Evolutionary conservation across 1,140 invertebrate species (phyloP).

Genomic region (Ylistrum balloti): DNA sequence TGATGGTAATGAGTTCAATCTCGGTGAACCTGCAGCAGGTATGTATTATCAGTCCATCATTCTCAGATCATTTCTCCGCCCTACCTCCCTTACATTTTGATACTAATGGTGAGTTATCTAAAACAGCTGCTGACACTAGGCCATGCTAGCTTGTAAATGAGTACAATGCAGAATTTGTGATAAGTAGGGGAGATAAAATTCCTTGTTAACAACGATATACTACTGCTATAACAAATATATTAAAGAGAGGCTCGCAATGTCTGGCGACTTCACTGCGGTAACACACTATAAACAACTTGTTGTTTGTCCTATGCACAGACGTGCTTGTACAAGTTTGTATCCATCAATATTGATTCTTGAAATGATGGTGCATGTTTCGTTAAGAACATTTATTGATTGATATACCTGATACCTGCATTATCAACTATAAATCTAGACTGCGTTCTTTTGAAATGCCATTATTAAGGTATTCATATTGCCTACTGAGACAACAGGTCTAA

Average conservation of each 20-base stretch:
- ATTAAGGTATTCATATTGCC: too few species aligned
- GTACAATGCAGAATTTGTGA: not conserved
- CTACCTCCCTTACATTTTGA: not conserved
- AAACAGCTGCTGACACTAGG: not conserved
- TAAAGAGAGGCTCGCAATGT: not conserved
- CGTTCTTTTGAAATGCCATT: too few species aligned
- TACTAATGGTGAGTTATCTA: not conserved
- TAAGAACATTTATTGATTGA: too few species aligned
- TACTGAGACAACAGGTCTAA: too few species aligned
- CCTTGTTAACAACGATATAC: not conserved
- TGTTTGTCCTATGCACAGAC: not conserved
- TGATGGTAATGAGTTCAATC: too few species aligned
- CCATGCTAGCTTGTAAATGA: not conserved
- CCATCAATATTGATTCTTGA: not conserved
- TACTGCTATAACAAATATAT: not conserved
- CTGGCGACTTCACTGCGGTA: not conserved
- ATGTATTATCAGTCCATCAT: not conserved
- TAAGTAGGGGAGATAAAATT: not conserved
- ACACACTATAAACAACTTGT: not conserved
- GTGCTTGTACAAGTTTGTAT: not conserved
- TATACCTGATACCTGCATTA: too few species aligned
- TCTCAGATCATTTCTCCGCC: not conserved
- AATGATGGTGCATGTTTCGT: not conserved
- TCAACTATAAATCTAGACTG: too few species aligned
- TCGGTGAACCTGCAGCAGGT: not conserved